Conservation (phyloP, 2,797 vertebrate species). For the Loriculus beryllinus region DNA sequence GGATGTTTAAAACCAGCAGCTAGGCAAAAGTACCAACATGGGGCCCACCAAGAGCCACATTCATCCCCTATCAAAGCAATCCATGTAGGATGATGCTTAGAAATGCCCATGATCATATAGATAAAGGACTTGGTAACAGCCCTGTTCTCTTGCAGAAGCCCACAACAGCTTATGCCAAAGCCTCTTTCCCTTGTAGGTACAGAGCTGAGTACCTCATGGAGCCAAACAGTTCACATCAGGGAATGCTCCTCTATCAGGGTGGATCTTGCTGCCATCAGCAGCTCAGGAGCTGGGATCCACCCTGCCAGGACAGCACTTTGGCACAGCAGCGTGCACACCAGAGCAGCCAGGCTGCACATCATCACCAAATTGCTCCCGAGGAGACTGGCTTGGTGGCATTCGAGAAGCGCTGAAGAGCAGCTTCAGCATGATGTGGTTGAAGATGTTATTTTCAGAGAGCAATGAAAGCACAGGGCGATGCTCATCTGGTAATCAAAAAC, state of each 20-base stretch:
- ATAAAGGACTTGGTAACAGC: neutral
- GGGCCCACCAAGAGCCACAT: no score
- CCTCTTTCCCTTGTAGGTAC: neutral
- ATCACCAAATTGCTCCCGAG: neutral
- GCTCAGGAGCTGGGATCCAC: neutral
- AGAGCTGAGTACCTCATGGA: neutral
- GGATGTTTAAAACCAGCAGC: neutral
- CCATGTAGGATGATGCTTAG: neutral
- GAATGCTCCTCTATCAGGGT: neutral
- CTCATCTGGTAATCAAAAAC: conserved; percentile 20
- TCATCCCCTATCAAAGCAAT: neutral
- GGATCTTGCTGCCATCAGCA: neutral
- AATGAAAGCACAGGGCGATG: neutral
- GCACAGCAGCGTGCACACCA: neutral
- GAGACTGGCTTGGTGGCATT: neutral
- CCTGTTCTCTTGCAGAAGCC: neutral
- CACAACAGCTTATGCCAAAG: neutral
- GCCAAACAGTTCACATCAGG: neutral
- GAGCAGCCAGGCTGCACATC: neutral
- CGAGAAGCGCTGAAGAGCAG: neutral
- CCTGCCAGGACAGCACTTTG: neutral
- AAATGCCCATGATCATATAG: neutral
- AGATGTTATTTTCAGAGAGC: neutral
- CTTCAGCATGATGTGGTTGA: conserved; percentile 12
- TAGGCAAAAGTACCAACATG: accelerated